Evolutionary conservation across 2,888 invertebrate species (phyloP), one percentile per base, ranked within the genome.

Genomic region (Hydraecia micacea): DNA sequence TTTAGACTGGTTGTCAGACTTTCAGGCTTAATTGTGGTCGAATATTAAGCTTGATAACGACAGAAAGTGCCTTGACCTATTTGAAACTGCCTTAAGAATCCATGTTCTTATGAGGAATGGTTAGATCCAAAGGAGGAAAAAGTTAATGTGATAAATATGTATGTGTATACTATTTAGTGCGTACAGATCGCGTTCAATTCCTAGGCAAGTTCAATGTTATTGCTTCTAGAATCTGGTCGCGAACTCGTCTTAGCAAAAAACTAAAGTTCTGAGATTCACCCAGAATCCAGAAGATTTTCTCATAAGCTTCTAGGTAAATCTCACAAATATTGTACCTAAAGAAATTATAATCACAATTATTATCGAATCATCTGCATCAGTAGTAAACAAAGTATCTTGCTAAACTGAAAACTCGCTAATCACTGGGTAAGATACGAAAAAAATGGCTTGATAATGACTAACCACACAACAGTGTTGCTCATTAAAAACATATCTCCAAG

Each of bases 401-500:
- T 52, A 9, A 28, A 55, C 15, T 46, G 0, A 28, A 77, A 66
- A 60, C 25, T 28, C 1, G 3, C 21, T 32, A 58, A 75, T 52
- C 4, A 39, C 21, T 36, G 15, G 1, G 15, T 32, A 39, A 58
- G 42, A 62, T 60, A 25, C 15, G 15, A 68, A 6, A 77, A 46
- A 67, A 77, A 2, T 60, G 25, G 0, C 58, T 18, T 9, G 36
- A 46, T 49, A 55, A 69, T 79, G n/a, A 67, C 42, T 36, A 11
- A 52, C n/a, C 77, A 49, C 11, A 21, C 28, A 32, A 49, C 49
- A 42, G 0, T 28, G 25, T 36, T 18, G 21, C 77, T 66, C 21
- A 78, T 78, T 62, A 78, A 78, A 75, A 62, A 36, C 21, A 28
- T 32, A 8, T 18, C 65, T 21, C 6, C 6, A 73, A 63, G 42